Base-by-base conservation (phyloP, 1,140 invertebrate genomes). In the Apis cerana region DNA sequence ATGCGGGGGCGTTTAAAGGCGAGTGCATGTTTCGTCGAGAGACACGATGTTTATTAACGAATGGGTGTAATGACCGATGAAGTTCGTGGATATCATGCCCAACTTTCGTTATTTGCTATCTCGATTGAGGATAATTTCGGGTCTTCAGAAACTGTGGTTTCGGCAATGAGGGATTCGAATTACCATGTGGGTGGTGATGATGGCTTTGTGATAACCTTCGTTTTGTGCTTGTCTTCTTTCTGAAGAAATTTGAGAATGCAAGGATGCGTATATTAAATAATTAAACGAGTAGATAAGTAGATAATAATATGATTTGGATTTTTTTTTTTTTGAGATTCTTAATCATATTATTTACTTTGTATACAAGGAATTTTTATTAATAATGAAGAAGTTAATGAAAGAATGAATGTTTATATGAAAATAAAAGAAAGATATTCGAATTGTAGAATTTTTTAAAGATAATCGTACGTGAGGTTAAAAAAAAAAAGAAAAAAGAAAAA, bases 41-140 rank as follows among this genome's bases (percentile, higher is more conserved):
- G 81, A 79, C 75, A 79, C 58, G 81, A 83, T 68, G 43, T 83
- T 33, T 79, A 79, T 79, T 79, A 83, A 83, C 67, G 75, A 64
- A 70, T 56, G 81, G 58, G 17, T 43, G 4, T 64, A 62, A 78
- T 76, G 65, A 67, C 75, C 75, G 75, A 64, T 75, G 68, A 79
- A 79, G 79, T 71, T 71, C 59, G n/a, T 17, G 58, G 59, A 71
- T 79, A 75, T 67, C 70, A 33, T 52, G 8, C 7, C 33, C 7
- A 64, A 59, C 65, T 61, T 79, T 11, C 23, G 69, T 27, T 61
- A 4, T 1, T 9, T 58, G 65, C 75, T 65, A 80, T 80, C 79
- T 19, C 12, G 70, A 80, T 80, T 23, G n/a, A 2, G 33, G 50
- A 11, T 80, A 80, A 80, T 80, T 80, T 21, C 13, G n/a, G 43